phyloP scores from a whole-genome alignment of 2,888 invertebrate species.

The Gymnosoma rotundatum region DNA sequence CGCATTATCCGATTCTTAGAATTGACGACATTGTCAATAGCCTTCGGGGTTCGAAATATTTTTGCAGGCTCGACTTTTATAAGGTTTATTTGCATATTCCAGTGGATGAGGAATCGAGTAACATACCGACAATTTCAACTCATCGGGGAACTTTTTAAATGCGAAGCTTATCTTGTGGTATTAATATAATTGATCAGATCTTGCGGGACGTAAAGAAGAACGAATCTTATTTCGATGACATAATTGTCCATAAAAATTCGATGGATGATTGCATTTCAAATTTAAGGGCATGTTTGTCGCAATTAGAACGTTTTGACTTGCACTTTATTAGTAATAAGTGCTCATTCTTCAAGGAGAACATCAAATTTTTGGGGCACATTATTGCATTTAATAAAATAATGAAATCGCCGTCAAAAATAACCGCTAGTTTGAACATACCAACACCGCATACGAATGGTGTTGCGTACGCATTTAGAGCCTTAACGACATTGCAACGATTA shows the following conservation, averaged over 20 bases:
- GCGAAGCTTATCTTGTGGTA: background rate
- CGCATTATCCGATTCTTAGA: conserved; percentile 40
- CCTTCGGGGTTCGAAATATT: conserved; percentile 49
- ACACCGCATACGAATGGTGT: background rate
- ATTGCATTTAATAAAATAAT: background rate
- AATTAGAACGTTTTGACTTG: no score
- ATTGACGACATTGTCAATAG: conserved; percentile 60
- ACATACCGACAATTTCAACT: no score
- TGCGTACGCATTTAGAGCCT: no score
- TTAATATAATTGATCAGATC: background rate
- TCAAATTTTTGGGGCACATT: background rate
- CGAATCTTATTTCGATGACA: background rate
- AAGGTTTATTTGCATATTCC: background rate
- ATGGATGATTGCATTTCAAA: no score
- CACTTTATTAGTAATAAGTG: no score
- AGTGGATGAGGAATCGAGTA: no score
- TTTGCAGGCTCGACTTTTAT: conserved; percentile 41
- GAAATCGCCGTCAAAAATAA: background rate
- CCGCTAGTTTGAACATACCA: background rate
- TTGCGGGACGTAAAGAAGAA: background rate
- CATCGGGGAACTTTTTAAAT: background rate
- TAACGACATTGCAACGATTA: no score
- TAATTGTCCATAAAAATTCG: background rate
- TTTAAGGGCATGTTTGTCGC: no score
- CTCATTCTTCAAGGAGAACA: no score